These are phyloP conservation scores for Meiosimyza platycephala DNA, from an alignment of 2,888 invertebrate species.

Conservation along the genomic window DNA sequence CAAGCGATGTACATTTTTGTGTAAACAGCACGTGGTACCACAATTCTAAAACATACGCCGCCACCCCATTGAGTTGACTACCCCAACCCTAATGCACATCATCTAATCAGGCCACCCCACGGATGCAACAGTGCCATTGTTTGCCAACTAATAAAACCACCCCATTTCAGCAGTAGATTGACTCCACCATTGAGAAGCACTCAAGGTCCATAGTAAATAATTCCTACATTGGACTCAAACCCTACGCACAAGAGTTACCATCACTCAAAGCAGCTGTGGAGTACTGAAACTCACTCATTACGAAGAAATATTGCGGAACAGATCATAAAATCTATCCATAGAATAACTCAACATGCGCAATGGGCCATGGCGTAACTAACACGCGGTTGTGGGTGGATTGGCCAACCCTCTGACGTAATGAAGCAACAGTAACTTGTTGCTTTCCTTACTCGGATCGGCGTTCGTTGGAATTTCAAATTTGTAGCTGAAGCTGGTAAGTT, in stretches of 20 bases:
- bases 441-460: neutral
- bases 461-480: conserved; percentile 4
- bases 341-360: conserved; percentile 22
- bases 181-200: neutral
- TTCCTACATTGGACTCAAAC: conserved; percentile 4
- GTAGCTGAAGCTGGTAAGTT: neutral
- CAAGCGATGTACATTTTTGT: neutral
- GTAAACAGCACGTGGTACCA: conserved; percentile 21
- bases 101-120: neutral
- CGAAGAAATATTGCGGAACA: conserved; percentile 7
- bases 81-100: conserved; percentile 6
- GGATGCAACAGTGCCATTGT: conserved; percentile 5
- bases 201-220: neutral
- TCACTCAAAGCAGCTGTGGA: conserved; percentile 13
- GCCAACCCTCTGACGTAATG: conserved; percentile 17
- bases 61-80: neutral
- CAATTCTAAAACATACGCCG: conserved; percentile 11
- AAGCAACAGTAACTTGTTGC: conserved; percentile 24
- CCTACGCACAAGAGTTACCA: neutral
- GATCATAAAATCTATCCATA: neutral
- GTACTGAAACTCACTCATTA: conserved; percentile 1
- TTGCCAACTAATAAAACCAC: conserved; percentile 12
- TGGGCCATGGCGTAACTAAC: neutral
- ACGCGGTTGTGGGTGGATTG: conserved; percentile 21
- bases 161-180: neutral